Evolutionary conservation across 2,888 invertebrate species (phyloP), one percentile per base, ranked within the genome.

Genomic region (Auanema sp.): DNA sequence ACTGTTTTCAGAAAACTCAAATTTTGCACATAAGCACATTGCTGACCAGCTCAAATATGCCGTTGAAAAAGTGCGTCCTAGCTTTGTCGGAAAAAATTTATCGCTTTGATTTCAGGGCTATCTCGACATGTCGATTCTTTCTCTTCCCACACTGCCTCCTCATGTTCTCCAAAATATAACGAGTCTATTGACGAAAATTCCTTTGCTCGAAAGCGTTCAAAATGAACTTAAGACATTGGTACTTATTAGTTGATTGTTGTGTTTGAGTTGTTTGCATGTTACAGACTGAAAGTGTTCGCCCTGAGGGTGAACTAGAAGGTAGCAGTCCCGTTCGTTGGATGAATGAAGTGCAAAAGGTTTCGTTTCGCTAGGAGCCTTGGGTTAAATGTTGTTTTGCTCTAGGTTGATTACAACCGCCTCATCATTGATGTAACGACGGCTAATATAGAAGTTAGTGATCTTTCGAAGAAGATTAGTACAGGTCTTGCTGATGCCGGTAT

Each of bases 341-440:
- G 76, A 72, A 66, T 23, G 76, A 76, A 23, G 71, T 72, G 18
- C 74, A 76, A 58, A 72, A 71, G 68, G 76, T 75, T 18, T 41
- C 14, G 55, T 18, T 16, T 3, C 23, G 14, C 16, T 58, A n/a
- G 50, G 21, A 33, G 50, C n/a, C 58, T 25, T 6, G 2, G 11
- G 33, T 59, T 59, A 50, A n/a, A 47, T 49, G 41, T 18, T 47
- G 14, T 18, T 47, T 1, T 47, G 14, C 66, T 72, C 53, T 52
- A 75, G 75, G 64, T 71, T 47, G 76, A 76, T 51, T 66, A 76
- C 67, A 72, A 76, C 41, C 69, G 71, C 11, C 64, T 76, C 44
- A 72, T 76, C 55, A 76, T 76, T 60, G 69, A 68, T n/a, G 70
- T 76, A 57, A 75, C 76, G 25, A 75, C 76, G 12, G 70, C 70